These are phyloP conservation scores for Theristicus caerulescens DNA, from an alignment of 2,113 vertebrate species.

Conservation along the genomic window DNA sequence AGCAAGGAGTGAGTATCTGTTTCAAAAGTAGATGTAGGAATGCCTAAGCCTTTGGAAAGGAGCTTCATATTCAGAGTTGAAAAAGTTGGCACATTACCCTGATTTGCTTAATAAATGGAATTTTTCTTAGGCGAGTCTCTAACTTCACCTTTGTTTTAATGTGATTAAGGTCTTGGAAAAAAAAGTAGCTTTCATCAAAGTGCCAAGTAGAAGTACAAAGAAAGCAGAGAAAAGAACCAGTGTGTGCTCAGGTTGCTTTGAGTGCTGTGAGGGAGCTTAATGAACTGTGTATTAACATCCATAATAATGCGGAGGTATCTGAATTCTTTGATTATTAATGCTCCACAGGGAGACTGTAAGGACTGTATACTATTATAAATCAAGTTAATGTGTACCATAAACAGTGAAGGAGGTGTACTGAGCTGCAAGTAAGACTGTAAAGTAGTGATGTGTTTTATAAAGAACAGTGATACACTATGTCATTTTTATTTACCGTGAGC, in stretches of 20 bases:
- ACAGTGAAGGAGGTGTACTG: not conserved
- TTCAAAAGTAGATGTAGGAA: not conserved
- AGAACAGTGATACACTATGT: not conserved
- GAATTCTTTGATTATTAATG: not conserved
- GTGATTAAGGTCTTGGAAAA: slow-evolving; percentile 20
- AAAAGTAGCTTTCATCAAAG: slow-evolving; percentile 20
- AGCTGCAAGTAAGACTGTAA: not conserved
- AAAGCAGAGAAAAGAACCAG: not conserved
- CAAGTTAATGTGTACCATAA: not conserved
- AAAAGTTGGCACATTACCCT: not conserved
- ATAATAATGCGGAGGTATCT: not conserved
- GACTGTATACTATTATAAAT: not conserved
- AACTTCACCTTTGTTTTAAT: slow-evolving; percentile 38
- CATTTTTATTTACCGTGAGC: not conserved
- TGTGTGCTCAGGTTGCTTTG: slow-evolving; percentile 24
- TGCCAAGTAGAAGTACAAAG: slow-evolving; percentile 47
- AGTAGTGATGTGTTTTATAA: not conserved
- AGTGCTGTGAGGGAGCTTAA: not conserved
- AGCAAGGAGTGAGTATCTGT: not conserved
- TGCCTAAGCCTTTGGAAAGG: not conserved
- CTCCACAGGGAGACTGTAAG: not conserved
- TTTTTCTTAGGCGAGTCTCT: slow-evolving; percentile 29
- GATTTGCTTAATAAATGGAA: not conserved
- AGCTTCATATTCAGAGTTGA: not conserved
- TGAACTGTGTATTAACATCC: slow-evolving; percentile 9